Evolutionary conservation across 1,140 invertebrate genomes (phyloP).

Genomic region (Halesus radiatus): DNA sequence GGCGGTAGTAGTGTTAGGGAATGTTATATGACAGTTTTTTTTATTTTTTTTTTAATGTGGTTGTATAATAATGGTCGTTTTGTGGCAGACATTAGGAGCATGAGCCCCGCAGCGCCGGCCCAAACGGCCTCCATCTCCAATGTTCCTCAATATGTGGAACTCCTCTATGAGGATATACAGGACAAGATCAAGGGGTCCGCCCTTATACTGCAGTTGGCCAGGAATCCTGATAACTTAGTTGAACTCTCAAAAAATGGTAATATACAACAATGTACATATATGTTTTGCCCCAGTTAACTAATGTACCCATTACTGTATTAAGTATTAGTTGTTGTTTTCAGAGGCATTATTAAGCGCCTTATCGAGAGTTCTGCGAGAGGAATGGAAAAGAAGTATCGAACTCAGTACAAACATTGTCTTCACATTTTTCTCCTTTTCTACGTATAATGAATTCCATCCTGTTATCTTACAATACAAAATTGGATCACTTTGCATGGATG

Average conservation of each 20-base stretch:
- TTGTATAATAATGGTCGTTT: neutral
- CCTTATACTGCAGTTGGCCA: constrained; percentile 90
- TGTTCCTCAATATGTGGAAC: constrained; percentile 94
- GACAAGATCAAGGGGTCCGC: constrained; percentile 95
- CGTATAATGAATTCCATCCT: constrained; percentile 95
- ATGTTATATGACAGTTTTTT: too few species aligned
- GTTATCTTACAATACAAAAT: constrained; percentile 85
- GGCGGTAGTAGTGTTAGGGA: too few species aligned
- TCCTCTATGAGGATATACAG: constrained; percentile 95
- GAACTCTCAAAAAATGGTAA: constrained; percentile 93
- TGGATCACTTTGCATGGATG: constrained; percentile 95
- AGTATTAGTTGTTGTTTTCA: constrained; percentile 67
- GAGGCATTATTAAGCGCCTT: constrained; percentile 97
- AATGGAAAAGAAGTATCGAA: constrained; percentile 97
- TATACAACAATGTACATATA: too few species aligned
- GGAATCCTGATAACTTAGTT: constrained; percentile 94
- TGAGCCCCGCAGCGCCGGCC: constrained; percentile 67
- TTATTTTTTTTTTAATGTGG: too few species aligned
- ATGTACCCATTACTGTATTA: too few species aligned
- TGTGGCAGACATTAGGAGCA: constrained; percentile 48
- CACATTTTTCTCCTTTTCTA: constrained; percentile 97
- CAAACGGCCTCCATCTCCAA: constrained; percentile 80
- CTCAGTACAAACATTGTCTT: constrained; percentile 97
- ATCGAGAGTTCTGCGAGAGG: constrained; percentile 94
- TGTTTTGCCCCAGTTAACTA: too few species aligned